These are phyloP conservation scores for Phoenoteleia sp. DNA, from an alignment of 2,888 invertebrate genomes.

Conservation along the genomic window DNA sequence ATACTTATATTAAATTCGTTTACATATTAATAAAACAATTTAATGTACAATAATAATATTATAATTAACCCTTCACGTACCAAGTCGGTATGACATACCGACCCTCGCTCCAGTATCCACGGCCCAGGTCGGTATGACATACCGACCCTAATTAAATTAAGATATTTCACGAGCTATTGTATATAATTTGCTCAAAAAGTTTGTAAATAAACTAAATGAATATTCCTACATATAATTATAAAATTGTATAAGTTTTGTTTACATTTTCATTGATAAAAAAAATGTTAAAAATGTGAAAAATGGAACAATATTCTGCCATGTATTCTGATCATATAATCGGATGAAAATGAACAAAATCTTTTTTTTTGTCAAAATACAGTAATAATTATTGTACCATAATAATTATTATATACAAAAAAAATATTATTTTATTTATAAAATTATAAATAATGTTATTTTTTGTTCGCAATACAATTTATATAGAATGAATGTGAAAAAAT, in stretches of 20 bases:
- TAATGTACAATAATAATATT: too few relatives aligned
- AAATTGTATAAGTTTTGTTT: constrained; percentile 16
- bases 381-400: constrained; percentile 11
- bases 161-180: constrained; percentile 10
- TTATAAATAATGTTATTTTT: constrained; percentile 15
- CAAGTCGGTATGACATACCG: not conserved
- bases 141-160: constrained; percentile 11
- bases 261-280: constrained; percentile 19
- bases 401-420: constrained; percentile 15
- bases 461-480: constrained; percentile 17
- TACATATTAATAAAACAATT: too few relatives aligned
- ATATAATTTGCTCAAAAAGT: constrained; percentile 18
- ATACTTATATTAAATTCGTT: too few relatives aligned
- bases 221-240: constrained; percentile 24
- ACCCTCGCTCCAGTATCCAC: not conserved
- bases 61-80: not conserved
- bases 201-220: constrained; percentile 13
- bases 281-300: constrained; percentile 8
- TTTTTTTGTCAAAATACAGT: constrained; percentile 11
- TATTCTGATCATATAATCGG: constrained; percentile 18
- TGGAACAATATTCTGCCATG: constrained; percentile 19
- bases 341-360: constrained; percentile 17
- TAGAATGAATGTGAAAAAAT: constrained; percentile 21
- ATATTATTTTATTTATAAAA: constrained; percentile 17
- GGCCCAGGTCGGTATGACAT: constrained; percentile 7